These are phyloP conservation scores for Stigmatopora argus DNA, from an alignment of 2,113 vertebrate genomes.

Conservation along the genomic window DNA sequence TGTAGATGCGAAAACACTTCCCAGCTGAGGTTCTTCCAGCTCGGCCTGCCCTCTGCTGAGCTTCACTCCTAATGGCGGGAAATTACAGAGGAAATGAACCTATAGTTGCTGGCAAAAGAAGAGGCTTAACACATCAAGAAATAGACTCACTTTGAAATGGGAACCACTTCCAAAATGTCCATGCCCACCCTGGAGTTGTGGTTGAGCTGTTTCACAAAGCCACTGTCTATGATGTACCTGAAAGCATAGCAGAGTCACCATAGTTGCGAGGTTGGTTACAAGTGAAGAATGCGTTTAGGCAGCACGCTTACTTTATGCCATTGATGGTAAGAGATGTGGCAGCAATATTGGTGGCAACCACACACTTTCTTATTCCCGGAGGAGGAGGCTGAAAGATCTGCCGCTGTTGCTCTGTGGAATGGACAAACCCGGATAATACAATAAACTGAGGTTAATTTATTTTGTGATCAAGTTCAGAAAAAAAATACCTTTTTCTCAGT, in stretches of 20 bases:
- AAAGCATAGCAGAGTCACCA: background rate
- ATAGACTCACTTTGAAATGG: slow-evolving; percentile 90
- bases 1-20: slow-evolving; percentile 86
- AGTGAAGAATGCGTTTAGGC: background rate
- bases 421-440: slow-evolving; percentile 7
- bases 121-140: background rate
- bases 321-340: slow-evolving; percentile 93
- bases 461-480: too few relatives aligned
- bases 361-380: slow-evolving; percentile 85
- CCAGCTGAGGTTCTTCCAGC: slow-evolving; percentile 86
- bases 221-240: slow-evolving; percentile 92
- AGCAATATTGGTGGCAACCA: slow-evolving; percentile 94
- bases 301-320: slow-evolving; percentile 81
- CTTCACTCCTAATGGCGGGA: slow-evolving; percentile 79
- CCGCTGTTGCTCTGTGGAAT: slow-evolving; percentile 83
- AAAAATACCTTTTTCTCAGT: too few relatives aligned
- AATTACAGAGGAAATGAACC: background rate
- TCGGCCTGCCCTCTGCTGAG: slow-evolving; percentile 84
- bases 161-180: slow-evolving; percentile 92
- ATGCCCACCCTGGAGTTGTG: slow-evolving; percentile 90
- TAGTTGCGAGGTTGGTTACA: background rate
- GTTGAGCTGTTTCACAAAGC: slow-evolving; percentile 95
- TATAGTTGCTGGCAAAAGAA: background rate
- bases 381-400: slow-evolving; percentile 92
- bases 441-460: background rate